phyloP scores from a whole-genome alignment of 2,113 vertebrate genomes.

The Sapayoa aenigma region DNA sequence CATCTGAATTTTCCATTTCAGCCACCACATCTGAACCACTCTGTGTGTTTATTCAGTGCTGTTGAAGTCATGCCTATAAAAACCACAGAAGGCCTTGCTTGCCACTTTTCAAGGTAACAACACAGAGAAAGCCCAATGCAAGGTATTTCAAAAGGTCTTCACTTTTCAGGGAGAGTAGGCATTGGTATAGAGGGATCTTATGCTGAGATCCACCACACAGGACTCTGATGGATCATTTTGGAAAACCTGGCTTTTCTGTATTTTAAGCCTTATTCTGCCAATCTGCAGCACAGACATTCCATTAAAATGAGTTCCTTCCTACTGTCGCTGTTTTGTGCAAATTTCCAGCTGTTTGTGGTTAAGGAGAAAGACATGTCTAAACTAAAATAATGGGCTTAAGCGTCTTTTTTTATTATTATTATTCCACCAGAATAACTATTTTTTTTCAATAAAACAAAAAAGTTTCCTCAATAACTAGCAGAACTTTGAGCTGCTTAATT shows the following conservation, averaged over 20 bases:
- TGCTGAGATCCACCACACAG: not conserved
- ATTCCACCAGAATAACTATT: not conserved
- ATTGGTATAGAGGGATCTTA: not conserved
- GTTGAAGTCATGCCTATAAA: not conserved
- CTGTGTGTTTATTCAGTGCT: not conserved
- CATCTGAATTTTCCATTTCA: conserved; percentile 14
- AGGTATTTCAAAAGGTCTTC: not conserved
- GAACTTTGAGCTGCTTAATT: not conserved
- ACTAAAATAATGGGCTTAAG: not conserved
- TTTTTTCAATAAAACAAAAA: not conserved
- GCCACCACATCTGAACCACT: not conserved
- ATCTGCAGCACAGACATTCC: conserved; percentile 40
- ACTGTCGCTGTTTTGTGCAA: conserved; percentile 30
- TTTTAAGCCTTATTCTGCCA: not conserved
- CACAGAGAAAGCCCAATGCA: not conserved
- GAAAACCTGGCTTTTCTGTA: not conserved
- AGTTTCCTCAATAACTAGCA: not conserved
- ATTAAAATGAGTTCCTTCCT: conserved; percentile 43
- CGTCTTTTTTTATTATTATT: not conserved
- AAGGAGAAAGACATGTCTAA: not conserved
- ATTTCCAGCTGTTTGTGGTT: conserved; percentile 44
- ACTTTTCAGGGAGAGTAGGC: not conserved
- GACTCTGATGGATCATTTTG: not conserved
- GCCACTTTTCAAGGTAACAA: not conserved
- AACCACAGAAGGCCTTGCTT: not conserved